Evolutionary conservation across 2,797 vertebrate species (phyloP).

Genomic region (Oreonectes daqikongensis): DNA sequence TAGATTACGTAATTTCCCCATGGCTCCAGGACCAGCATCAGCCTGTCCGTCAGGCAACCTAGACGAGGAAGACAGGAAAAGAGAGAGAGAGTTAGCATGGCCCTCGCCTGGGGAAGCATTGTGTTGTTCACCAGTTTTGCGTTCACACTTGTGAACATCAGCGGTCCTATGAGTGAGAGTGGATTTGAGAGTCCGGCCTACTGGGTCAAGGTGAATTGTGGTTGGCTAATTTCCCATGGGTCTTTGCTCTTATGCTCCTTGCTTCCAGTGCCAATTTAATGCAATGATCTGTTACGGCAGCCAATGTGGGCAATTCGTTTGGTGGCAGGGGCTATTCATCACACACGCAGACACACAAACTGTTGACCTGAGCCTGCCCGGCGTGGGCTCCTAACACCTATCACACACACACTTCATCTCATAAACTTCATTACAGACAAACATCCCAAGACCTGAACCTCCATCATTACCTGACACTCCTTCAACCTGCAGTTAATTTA

Average conservation of each 20-base stretch:
- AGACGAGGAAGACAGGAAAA: constrained; percentile 7
- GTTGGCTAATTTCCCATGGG: constrained; percentile 54
- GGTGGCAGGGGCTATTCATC: constrained; percentile 58
- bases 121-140: not conserved
- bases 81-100: constrained; percentile 24
- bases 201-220: constrained; percentile 53
- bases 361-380: constrained; percentile 33
- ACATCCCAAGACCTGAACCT: constrained; percentile 19
- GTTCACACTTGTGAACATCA: constrained; percentile 10
- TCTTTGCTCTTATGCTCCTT: constrained; percentile 37
- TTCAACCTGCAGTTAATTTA: constrained; percentile 28
- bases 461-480: constrained; percentile 28
- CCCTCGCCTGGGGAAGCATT: not conserved
- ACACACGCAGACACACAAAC: constrained; percentile 31
- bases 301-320: constrained; percentile 52
- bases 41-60: constrained; percentile 86
- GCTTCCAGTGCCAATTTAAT: constrained; percentile 50
- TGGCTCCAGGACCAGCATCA: constrained; percentile 77
- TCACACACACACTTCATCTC: constrained; percentile 40
- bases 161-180: not conserved
- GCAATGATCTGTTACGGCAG: constrained; percentile 56
- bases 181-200: constrained; percentile 20
- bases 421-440: constrained; percentile 38
- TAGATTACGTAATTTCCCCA: constrained; percentile 81
- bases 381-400: not conserved